phyloP scores from a whole-genome alignment of 2,888 invertebrate species.

The Drosophila tanythrix region DNA sequence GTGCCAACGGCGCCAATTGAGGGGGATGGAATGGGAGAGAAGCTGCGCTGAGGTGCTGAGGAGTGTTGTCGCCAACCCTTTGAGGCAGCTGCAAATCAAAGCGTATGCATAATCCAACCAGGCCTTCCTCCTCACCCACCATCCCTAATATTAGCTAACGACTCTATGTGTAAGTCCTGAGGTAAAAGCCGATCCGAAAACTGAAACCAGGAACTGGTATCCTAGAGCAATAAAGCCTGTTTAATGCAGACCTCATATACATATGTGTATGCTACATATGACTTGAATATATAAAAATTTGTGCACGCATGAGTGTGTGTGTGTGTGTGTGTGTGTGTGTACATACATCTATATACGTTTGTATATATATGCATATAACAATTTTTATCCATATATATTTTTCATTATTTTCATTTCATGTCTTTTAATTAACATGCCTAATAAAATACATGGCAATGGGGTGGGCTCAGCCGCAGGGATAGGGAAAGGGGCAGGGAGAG shows the following conservation, averaged over 20 bases:
- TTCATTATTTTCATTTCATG: slow-evolving; percentile 82
- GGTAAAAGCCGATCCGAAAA: slow-evolving; percentile 23
- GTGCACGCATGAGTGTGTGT: not conserved
- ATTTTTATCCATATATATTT: slow-evolving; percentile 68
- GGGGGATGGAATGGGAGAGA: not conserved
- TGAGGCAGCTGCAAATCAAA: slow-evolving; percentile 33
- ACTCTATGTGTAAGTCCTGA: not conserved
- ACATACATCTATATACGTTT: slow-evolving; percentile 11
- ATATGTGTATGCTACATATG: not conserved
- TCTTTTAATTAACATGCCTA: slow-evolving; percentile 81
- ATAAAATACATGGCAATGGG: slow-evolving; percentile 77
- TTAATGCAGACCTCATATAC: slow-evolving; percentile 3
- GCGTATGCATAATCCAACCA: slow-evolving; percentile 1
- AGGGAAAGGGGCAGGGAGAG: not conserved
- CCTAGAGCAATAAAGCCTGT: slow-evolving; percentile 34
- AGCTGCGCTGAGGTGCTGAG: not conserved
- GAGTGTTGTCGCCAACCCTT: slow-evolving; percentile 4
- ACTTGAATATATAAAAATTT: not conserved
- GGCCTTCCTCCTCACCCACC: not conserved
- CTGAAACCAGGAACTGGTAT: slow-evolving; percentile 18
- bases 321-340: not conserved
- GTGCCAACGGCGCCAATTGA: slow-evolving; percentile 1
- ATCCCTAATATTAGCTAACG: slow-evolving; percentile 9
- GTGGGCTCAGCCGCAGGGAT: slow-evolving; percentile 9
- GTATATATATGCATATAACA: slow-evolving; percentile 21